Percentiles rank a stretch among this genome's conserved stretches.
phyloP scores from a whole-genome alignment of 2,113 vertebrate genomes.

The Pollachius pollachius region DNA sequence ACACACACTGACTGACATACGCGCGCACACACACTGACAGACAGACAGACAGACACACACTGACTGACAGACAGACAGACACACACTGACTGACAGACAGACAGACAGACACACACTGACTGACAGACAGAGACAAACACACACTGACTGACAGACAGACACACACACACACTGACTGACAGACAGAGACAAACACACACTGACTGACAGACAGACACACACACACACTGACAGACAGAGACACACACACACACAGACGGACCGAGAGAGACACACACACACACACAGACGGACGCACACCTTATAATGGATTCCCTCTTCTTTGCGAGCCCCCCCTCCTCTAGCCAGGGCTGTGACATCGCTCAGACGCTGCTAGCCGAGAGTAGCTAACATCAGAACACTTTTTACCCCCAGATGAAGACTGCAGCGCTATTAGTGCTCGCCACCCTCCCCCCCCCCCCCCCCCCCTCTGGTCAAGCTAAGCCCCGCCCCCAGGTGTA shows the following conservation, averaged over 20 bases:
- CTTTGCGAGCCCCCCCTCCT: too few relatives aligned
- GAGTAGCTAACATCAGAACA: not conserved
- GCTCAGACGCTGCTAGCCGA: not conserved
- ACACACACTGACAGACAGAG: not conserved
- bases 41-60: constrained; percentile 18
- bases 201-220: not conserved
- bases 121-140: not conserved
- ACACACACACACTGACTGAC: constrained; percentile 13
- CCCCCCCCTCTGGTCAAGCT: not conserved
- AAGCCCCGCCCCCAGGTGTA: not conserved
- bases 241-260: not conserved
- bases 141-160: not conserved
- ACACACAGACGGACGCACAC: not conserved
- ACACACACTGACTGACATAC: not conserved
- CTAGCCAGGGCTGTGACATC: too few relatives aligned
- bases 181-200: not conserved
- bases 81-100: not conserved
- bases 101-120: not conserved
- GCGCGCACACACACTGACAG: not conserved
- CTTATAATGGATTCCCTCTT: too few relatives aligned
- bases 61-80: not conserved
- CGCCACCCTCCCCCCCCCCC: not conserved
- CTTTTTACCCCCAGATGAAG: not conserved
- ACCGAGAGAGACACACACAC: not conserved
- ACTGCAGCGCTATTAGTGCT: not conserved